Percentiles rank a stretch among this genome's conserved stretches.
These are phyloP conservation scores for Podocnemis expansa DNA, from an alignment of 2,113 vertebrate genomes.

Conservation along the genomic window DNA sequence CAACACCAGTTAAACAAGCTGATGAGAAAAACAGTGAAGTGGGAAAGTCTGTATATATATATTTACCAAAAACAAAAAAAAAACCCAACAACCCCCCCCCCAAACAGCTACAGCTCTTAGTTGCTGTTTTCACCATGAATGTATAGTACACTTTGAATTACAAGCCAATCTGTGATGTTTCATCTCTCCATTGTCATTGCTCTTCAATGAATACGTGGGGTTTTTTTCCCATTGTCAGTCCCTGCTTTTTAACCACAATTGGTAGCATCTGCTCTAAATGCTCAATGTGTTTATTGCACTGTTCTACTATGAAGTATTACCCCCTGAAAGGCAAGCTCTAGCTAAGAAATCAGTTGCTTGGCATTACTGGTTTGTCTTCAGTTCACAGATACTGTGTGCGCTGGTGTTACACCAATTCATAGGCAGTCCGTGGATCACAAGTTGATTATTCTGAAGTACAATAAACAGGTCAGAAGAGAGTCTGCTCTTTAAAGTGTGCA, in stretches of 20 bases:
- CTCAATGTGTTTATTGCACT: not conserved
- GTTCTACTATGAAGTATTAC: not conserved
- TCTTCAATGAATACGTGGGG: not conserved
- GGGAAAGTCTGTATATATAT: not conserved
- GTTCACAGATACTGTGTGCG: not conserved
- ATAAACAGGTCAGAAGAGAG: not conserved
- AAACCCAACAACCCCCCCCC: no score
- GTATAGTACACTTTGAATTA: not conserved
- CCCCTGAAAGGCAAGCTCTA: not conserved
- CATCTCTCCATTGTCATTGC: not conserved
- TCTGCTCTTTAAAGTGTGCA: not conserved
- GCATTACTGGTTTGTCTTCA: not conserved
- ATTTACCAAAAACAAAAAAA: not conserved
- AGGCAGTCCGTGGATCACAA: not conserved
- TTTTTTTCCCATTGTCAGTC: not conserved
- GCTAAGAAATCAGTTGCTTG: not conserved
- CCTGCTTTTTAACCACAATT: not conserved
- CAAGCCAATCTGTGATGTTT: rapidly evolving
- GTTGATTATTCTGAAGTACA: not conserved
- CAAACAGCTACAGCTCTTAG: not conserved
- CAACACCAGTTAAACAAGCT: not conserved
- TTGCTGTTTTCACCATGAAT: not conserved
- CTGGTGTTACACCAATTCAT: not conserved
- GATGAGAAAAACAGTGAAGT: not conserved
- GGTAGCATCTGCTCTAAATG: not conserved